These are phyloP conservation scores for Amiota communis DNA, from an alignment of 2,888 invertebrate species.

Conservation along the genomic window DNA sequence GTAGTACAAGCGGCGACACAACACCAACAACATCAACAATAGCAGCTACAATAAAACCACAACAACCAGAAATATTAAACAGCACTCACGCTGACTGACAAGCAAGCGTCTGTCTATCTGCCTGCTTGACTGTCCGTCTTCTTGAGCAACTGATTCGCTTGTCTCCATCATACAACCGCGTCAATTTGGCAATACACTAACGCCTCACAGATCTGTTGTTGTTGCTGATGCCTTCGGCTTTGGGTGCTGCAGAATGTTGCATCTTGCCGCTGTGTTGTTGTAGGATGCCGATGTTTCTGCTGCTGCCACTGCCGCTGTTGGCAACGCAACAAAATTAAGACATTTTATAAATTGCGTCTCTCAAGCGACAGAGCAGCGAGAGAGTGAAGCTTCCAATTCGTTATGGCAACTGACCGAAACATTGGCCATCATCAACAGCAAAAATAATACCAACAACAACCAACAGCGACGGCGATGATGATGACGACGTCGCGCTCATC, in stretches of 20 bases:
- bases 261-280: conserved; percentile 20
- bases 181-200: conserved; percentile 37
- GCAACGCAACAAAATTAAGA: conserved; percentile 57
- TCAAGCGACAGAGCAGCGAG: conserved; percentile 19
- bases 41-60: background rate
- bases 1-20: conserved; percentile 1
- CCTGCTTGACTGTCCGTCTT: conserved; percentile 34
- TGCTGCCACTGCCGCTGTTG: conserved; percentile 23
- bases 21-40: conserved; percentile 9
- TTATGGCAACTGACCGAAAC: conserved; percentile 66
- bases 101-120: conserved; percentile 45
- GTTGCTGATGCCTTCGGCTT: conserved; percentile 35
- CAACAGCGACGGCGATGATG: background rate
- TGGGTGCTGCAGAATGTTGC: conserved; percentile 25
- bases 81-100: conserved; percentile 29
- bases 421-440: conserved; percentile 59
- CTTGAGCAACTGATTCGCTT: background rate
- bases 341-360: conserved; percentile 62
- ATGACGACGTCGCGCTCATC: background rate
- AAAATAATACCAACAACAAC: conserved; percentile 34
- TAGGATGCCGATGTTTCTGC: conserved; percentile 31
- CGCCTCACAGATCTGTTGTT: conserved; percentile 39
- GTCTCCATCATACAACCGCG: conserved; percentile 21
- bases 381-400: conserved; percentile 49
- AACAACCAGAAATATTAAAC: background rate